These are phyloP conservation scores for Thecophora atra DNA, from an alignment of 2,888 invertebrate genomes.

Conservation along the genomic window DNA sequence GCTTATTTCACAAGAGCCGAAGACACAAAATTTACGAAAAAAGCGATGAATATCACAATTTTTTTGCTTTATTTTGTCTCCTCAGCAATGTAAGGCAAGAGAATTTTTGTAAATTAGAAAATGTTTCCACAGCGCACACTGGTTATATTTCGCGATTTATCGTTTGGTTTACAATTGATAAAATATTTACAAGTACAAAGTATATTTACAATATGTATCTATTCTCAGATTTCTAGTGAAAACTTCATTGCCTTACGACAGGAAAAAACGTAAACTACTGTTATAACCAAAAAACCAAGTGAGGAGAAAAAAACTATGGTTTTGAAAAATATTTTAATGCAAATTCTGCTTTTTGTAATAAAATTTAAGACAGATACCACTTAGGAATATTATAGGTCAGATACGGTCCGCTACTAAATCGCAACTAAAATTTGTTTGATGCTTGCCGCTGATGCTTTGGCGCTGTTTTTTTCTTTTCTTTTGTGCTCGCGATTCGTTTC, in stretches of 20 bases:
- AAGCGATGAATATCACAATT: too few relatives aligned
- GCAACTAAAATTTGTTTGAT: constrained; percentile 54
- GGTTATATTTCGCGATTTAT: too few relatives aligned
- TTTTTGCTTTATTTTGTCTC: too few relatives aligned
- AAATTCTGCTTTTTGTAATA: background rate
- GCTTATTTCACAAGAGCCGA: background rate
- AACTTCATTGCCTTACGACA: constrained; percentile 36
- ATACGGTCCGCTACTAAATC: constrained; percentile 57
- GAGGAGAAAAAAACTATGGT: constrained; percentile 26
- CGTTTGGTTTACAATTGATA: too few relatives aligned
- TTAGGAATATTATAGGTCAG: constrained; percentile 53
- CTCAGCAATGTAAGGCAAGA: too few relatives aligned
- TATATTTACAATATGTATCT: too few relatives aligned
- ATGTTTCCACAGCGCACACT: too few relatives aligned
- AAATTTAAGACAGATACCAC: constrained; percentile 13
- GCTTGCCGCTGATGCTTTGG: constrained; percentile 45
- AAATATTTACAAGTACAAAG: too few relatives aligned
- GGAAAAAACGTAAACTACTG: background rate
- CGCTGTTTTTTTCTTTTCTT: constrained; percentile 34
- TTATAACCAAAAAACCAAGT: constrained; percentile 25
- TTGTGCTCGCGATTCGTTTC: constrained; percentile 22
- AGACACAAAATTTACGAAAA: constrained; percentile 45
- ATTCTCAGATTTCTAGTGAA: background rate
- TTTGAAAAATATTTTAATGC: constrained; percentile 16
- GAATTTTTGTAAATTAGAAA: too few relatives aligned